Base-by-base conservation (phyloP, 2,888 invertebrate species). In the Scaptomyza reducta region DNA sequence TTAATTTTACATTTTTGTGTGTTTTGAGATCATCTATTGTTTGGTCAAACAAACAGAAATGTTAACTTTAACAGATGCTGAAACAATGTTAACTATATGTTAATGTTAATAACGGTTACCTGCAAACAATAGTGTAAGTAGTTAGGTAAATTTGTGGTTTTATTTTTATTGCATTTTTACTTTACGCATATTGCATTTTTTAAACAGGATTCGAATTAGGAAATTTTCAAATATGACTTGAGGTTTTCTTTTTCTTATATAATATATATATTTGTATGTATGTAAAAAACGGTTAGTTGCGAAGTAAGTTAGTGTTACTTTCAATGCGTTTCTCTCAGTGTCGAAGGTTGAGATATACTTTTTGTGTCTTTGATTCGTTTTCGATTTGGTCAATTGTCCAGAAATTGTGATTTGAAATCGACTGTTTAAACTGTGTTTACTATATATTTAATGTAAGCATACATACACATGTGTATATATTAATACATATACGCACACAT, bases 111-210 rank as follows among this genome's bases (percentile, higher is more conserved):
- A 74, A 47, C 47, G 47, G 29, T 47, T 46, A 49, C 61, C 77
- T 69, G 78, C 84, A 78, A 78, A 83, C 61, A 62, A 77, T 80
- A 68, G 45, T 61, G 33, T 59, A 61, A 47, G 49, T 67, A 74
- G 42, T 56, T 63, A 74, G 74, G 70, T 84, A 67, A 77, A 81
- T 81, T 81, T 84, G 74, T 80, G 66, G 66, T 61, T 59, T 62
- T 61, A 11, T 57, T 54, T 18, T 55, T 55, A 14, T 56, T 71
- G 22, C 31, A 41, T 47, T n/a, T n/a, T 67, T 78, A 11, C 13
- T 13, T 33, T 2, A 13, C 13, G 49, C 63, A 61, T 56, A 65
- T 64, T 58, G 67, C 51, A 64, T 79, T n/a, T n/a, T n/a, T 68
- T 62, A 66, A 70, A 70, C 70, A 70, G 82, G 62, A 70, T 53